Evolutionary conservation across 2,797 vertebrate genomes (phyloP), one percentile per base, ranked within the genome.

Genomic region (Enteromius paludinosus): DNA sequence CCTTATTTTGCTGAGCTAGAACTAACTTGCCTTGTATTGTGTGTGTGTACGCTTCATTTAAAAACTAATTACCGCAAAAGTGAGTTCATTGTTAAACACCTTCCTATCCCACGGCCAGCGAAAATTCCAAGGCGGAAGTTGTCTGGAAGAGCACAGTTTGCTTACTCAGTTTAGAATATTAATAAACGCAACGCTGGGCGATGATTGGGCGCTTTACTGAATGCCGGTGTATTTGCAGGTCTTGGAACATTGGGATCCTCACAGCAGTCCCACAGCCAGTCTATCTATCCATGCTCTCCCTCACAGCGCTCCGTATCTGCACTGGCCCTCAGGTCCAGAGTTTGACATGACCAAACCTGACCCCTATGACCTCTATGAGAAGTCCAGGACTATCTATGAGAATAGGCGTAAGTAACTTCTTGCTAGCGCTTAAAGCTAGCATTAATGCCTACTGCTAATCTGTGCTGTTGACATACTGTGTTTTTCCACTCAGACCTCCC

Each of bases 381-480:
- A 97, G 95, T 98, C 97, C 91, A 96, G 97, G 94, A 96, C 96
- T 93, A 96, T 98, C 95, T 99, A 97, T 98, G 98, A 99, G 96
- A 96, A 95, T 97, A 97, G 97, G 97, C 97, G 98, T 99, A 98
- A 99, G 97, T 99, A 91, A 76, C 70, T 47, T 83, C 45, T 14
- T 74, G 76, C 71, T 69, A 73, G 83, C 74, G 72, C 17, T 35
- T 38, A 14, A 3, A 61, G 38, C 69, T 62, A 38, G 56, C 15
- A 68, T 54, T 30, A 78, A 76, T 81, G n/a, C 61, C 61, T n/a
- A 18, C 1, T 52, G 28, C 30, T 35, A n/a, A 18, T 74, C 8
- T 74, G 33, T 59, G 52, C 49, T 5, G 72, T 66, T 62, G 20
- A 45, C 56, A 17, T 45, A 23, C 38, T 61, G 35, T 62, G 10